phyloP scores from a whole-genome alignment of 2,797 vertebrate species.

The Mormyrops attenuatus region DNA sequence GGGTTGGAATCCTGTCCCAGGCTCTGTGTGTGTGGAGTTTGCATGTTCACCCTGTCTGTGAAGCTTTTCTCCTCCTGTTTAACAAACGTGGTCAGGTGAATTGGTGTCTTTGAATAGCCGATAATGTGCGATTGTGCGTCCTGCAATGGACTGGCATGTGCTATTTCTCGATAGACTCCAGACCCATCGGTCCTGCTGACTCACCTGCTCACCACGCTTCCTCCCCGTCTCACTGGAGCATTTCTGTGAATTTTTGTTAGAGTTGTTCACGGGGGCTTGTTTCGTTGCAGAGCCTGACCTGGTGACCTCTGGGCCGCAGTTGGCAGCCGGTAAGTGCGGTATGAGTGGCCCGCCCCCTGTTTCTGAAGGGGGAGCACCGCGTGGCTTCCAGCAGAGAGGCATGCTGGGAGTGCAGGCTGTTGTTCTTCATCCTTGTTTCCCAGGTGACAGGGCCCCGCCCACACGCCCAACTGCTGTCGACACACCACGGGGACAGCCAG shows the following conservation, averaged over 20 bases:
- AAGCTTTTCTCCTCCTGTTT: background rate
- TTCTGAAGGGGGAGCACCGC: background rate
- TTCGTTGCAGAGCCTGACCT: slow-evolving; percentile 45
- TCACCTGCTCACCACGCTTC: background rate
- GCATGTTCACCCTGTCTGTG: background rate
- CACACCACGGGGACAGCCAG: slow-evolving; percentile 36
- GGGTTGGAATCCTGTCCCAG: background rate
- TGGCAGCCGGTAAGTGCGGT: slow-evolving; percentile 51
- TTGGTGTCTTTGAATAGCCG: background rate
- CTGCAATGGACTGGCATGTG: background rate
- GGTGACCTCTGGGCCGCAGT: slow-evolving; percentile 49
- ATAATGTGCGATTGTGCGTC: background rate
- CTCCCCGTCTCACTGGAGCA: background rate
- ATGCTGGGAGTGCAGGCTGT: background rate
- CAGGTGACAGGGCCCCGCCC: slow-evolving; percentile 44
- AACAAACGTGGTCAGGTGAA: background rate
- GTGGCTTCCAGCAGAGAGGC: background rate
- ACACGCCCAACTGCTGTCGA: slow-evolving; percentile 13
- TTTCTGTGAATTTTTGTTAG: background rate
- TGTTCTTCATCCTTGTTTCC: background rate
- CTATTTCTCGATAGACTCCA: background rate
- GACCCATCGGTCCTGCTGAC: background rate
- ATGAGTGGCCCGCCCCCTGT: background rate
- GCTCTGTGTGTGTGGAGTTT: background rate
- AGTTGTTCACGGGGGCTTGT: background rate